These are phyloP conservation scores for Scartelaos histophorus DNA, from an alignment of 2,113 vertebrate species.

Conservation along the genomic window DNA sequence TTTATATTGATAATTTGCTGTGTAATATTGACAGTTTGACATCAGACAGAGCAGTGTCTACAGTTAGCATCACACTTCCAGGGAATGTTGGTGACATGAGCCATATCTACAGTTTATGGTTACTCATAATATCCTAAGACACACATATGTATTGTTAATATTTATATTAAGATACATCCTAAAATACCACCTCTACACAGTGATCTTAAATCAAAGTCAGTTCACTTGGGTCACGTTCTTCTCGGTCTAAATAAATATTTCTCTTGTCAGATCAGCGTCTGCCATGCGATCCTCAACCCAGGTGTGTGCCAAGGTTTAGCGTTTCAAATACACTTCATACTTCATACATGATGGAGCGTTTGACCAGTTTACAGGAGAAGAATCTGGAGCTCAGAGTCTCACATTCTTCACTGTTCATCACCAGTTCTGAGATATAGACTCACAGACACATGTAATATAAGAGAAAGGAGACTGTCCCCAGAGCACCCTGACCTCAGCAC, in stretches of 20 bases:
- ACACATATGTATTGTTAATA: too few species aligned
- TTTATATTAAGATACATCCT: too few species aligned
- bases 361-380: neutral
- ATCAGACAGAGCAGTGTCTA: too few species aligned
- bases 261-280: slow-evolving; percentile 13
- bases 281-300: slow-evolving; percentile 18
- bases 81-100: too few species aligned
- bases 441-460: too few species aligned
- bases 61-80: too few species aligned
- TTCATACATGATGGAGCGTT: neutral
- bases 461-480: neutral
- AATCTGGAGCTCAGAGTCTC: neutral
- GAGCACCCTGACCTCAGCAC: too few species aligned
- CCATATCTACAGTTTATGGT: too few species aligned
- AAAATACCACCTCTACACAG: neutral
- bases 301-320: neutral
- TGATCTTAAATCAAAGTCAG: slow-evolving; percentile 10
- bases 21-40: too few species aligned
- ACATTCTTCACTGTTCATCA: neutral
- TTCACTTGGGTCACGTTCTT: slow-evolving; percentile 34
- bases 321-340: neutral
- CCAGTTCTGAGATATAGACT: neutral
- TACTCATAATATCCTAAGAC: too few species aligned
- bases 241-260: slow-evolving; percentile 21
- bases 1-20: too few species aligned